Percentiles rank a stretch among this genome's conserved stretches.
These are phyloP conservation scores for Dryas iulia DNA, from an alignment of 1,140 invertebrate species.

Conservation along the genomic window DNA sequence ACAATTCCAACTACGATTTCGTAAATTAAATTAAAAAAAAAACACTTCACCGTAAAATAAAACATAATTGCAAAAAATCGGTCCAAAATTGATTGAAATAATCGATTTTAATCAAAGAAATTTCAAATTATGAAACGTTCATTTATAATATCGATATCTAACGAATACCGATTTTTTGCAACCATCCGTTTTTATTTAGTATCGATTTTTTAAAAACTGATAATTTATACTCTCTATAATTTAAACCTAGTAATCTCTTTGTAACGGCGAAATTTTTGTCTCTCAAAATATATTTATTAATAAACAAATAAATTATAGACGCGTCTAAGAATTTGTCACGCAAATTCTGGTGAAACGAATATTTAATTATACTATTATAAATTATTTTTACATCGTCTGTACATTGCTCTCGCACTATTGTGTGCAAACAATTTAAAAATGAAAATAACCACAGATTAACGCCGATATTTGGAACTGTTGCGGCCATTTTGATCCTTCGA, in stretches of 20 bases:
- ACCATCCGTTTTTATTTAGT: background rate
- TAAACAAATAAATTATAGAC: slow-evolving; percentile 19
- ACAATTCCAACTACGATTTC: slow-evolving; percentile 57
- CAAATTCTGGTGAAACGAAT: slow-evolving; percentile 16
- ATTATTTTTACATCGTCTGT: slow-evolving; percentile 41
- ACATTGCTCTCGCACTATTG: slow-evolving; percentile 30
- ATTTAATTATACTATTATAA: slow-evolving; percentile 31
- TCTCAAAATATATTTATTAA: slow-evolving; percentile 5
- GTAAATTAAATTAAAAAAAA: slow-evolving; percentile 43
- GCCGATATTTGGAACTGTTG: background rate
- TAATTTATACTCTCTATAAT: background rate
- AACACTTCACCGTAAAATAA: slow-evolving; percentile 5
- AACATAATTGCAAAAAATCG: slow-evolving; percentile 10
- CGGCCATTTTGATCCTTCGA: background rate
- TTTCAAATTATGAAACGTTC: background rate
- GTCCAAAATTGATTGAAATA: background rate
- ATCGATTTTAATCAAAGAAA: background rate
- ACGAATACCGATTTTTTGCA: background rate
- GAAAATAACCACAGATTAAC: background rate
- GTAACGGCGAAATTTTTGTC: slow-evolving; percentile 27
- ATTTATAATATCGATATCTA: background rate
- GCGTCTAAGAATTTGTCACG: slow-evolving; percentile 26
- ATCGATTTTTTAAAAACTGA: background rate
- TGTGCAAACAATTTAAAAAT: slow-evolving; percentile 28
- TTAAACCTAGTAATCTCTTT: slow-evolving; percentile 59